Percentiles rank a stretch among this genome's conserved stretches.
phyloP scores from a whole-genome alignment of 2,797 vertebrate species.

The Aselliscus stoliczkanus region DNA sequence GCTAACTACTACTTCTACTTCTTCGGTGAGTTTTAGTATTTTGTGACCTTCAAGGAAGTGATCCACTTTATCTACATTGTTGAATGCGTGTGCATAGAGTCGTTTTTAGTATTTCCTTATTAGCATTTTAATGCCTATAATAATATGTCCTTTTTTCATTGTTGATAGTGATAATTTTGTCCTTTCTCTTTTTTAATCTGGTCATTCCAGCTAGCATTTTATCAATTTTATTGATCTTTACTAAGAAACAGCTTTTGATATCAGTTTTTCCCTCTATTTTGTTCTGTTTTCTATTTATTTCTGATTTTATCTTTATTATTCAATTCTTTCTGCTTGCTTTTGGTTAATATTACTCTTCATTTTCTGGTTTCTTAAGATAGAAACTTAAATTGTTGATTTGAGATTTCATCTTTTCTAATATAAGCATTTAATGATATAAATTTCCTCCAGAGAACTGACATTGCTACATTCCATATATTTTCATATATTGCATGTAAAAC shows the following conservation, averaged over 20 bases:
- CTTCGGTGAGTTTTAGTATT: neutral
- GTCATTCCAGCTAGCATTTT: neutral
- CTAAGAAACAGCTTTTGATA: neutral
- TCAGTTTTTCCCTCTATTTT: neutral
- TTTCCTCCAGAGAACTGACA: neutral
- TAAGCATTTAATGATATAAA: neutral
- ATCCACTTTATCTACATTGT: neutral
- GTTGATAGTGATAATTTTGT: neutral
- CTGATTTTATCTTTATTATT: neutral
- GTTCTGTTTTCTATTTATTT: neutral
- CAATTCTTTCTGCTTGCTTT: neutral
- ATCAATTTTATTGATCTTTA: neutral
- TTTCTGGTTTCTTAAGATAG: neutral
- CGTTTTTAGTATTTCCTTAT: neutral
- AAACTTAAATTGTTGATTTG: neutral
- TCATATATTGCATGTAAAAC: neutral
- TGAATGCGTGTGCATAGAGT: neutral
- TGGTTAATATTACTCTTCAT: neutral
- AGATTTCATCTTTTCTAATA: neutral
- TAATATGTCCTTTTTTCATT: neutral
- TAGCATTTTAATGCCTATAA: neutral
- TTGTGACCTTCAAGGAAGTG: neutral
- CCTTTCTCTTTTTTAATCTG: neutral
- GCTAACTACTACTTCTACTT: neutral
- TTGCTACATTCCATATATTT: neutral